Percentiles rank a stretch among this genome's conserved stretches.
Evolutionary conservation across 2,797 vertebrate genomes (phyloP).

Genomic region (Eutrigla gurnardus): DNA sequence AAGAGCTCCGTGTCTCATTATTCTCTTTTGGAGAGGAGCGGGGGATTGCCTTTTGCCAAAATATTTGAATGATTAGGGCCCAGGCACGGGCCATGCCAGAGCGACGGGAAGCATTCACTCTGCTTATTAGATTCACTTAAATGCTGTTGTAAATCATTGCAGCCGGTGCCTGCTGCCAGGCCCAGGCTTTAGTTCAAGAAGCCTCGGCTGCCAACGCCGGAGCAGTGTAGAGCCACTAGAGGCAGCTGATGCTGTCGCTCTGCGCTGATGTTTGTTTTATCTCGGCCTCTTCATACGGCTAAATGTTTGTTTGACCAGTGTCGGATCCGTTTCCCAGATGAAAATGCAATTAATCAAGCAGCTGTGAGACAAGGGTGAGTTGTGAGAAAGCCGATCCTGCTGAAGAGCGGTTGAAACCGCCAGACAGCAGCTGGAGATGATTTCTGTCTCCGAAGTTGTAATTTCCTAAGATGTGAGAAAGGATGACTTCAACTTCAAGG

Average conservation of each 20-base stretch:
- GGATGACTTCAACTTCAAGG: slow-evolving; percentile 62
- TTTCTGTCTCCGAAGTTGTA: slow-evolving; percentile 58
- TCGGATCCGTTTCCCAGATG: slow-evolving; percentile 59
- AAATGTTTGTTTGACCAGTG: slow-evolving; percentile 67
- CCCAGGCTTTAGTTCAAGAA: slow-evolving; percentile 71
- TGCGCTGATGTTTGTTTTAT: slow-evolving; percentile 72
- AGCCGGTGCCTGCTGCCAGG: slow-evolving; percentile 84
- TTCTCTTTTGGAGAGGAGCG: slow-evolving; percentile 82
- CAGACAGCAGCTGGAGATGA: slow-evolving; percentile 62
- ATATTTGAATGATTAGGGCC: slow-evolving; percentile 97
- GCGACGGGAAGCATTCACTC: slow-evolving; percentile 93
- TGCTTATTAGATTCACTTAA: slow-evolving; percentile 95
- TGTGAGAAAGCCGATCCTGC: slow-evolving; percentile 51
- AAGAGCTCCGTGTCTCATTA: slow-evolving; percentile 91
- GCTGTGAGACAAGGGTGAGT: slow-evolving; percentile 49
- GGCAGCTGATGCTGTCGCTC: slow-evolving; percentile 66
- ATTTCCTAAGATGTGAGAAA: slow-evolving; percentile 63
- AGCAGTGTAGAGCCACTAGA: slow-evolving; percentile 63
- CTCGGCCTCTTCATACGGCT: slow-evolving; percentile 56
- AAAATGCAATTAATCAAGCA: slow-evolving; percentile 65
- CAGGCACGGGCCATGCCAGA: slow-evolving; percentile 90
- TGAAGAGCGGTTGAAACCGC: slow-evolving; percentile 45
- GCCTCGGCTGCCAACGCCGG: slow-evolving; percentile 75
- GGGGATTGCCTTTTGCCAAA: slow-evolving; percentile 92
- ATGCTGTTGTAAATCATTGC: slow-evolving; percentile 91